phyloP scores from a whole-genome alignment of 1,140 invertebrate species.

The Tenebrio molitor region DNA sequence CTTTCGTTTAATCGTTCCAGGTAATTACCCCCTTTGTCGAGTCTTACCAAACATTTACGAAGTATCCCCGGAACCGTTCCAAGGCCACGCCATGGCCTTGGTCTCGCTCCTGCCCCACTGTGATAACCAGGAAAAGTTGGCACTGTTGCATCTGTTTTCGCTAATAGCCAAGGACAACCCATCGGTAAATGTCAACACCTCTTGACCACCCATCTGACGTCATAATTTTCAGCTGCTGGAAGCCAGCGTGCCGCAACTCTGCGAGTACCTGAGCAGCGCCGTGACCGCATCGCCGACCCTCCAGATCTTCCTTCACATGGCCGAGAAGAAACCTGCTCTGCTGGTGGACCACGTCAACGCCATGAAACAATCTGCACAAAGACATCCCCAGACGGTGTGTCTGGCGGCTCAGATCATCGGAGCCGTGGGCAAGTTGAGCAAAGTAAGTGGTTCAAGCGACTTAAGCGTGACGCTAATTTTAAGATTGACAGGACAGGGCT shows the following conservation, averaged over 20 bases:
- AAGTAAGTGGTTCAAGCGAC: constrained; percentile 67
- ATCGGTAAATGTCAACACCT: constrained; percentile 69
- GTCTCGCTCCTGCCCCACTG: constrained; percentile 85
- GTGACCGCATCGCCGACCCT: constrained; percentile 74
- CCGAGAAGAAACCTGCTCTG: constrained; percentile 75
- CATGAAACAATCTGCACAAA: constrained; percentile 77
- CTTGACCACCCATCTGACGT: too few species aligned
- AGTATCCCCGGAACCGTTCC: constrained; percentile 86
- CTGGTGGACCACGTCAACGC: constrained; percentile 78
- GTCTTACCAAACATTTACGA: constrained; percentile 91
- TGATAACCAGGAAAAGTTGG: constrained; percentile 86
- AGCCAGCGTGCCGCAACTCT: constrained; percentile 82
- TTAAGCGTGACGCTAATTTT: too few species aligned
- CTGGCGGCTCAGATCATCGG: constrained; percentile 77
- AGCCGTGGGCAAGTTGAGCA: constrained; percentile 74
- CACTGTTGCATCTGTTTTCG: constrained; percentile 84
- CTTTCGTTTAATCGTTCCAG: constrained; percentile 68
- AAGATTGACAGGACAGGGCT: constrained; percentile 74
- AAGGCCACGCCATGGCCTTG: constrained; percentile 86
- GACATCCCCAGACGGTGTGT: constrained; percentile 76
- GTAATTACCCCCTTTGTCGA: constrained; percentile 86
- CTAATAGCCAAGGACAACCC: constrained; percentile 86
- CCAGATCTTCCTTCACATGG: constrained; percentile 84
- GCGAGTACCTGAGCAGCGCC: constrained; percentile 76
- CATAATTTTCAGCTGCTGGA: constrained; percentile 78